Evolutionary conservation across 2,113 vertebrate genomes (phyloP).

Genomic region (Nothobranchius furzeri): DNA sequence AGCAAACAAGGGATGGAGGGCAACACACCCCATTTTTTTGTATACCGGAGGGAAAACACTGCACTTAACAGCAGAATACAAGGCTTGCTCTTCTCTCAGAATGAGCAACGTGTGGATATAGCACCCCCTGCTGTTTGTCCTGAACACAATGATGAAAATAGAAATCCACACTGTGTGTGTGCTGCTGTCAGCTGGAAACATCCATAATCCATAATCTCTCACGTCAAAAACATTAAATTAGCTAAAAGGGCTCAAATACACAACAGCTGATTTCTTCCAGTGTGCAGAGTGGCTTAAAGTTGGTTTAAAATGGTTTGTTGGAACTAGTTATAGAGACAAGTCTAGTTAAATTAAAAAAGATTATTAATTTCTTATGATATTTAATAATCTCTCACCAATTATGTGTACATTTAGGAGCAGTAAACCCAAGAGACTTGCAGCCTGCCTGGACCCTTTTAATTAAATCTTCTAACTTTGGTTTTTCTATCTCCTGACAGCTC

Average conservation of each 20-base stretch:
- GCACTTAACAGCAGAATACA: not conserved
- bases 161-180: not conserved
- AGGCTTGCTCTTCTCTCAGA: not conserved
- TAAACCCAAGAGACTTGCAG: not conserved
- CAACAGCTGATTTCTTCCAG: not conserved
- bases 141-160: constrained; percentile 10
- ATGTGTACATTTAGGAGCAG: too few species aligned
- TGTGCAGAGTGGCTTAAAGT: not conserved
- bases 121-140: constrained; percentile 55
- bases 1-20: not conserved
- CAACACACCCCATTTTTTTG: not conserved
- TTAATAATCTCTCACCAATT: not conserved
- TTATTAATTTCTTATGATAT: not conserved
- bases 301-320: not conserved
- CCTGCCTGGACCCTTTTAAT: not conserved
- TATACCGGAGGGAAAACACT: constrained; percentile 16
- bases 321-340: not conserved
- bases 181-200: not conserved
- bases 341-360: too few species aligned
- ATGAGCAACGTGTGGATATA: constrained; percentile 19
- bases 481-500: constrained; percentile 20
- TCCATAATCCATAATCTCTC: not conserved
- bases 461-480: not conserved
- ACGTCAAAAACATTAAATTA: not conserved
- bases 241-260: not conserved